phyloP scores from a whole-genome alignment of 2,113 vertebrate genomes.

The Poeciliopsis prolifica region DNA sequence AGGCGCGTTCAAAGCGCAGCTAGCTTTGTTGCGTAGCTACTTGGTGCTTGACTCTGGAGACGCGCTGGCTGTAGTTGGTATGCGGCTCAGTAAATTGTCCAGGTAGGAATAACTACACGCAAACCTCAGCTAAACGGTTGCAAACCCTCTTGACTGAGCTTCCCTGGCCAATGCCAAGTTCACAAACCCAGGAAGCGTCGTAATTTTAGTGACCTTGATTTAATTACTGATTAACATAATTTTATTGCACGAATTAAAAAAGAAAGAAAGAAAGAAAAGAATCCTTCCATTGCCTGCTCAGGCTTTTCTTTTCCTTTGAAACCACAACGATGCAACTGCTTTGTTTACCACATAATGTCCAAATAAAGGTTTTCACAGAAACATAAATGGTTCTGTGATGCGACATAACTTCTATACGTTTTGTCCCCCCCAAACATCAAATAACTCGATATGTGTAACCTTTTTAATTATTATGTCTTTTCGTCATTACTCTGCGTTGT shows the following conservation, averaged over 20 bases:
- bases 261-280: not conserved
- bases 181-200: not conserved
- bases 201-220: not conserved
- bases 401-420: too few species aligned
- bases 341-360: too few species aligned
- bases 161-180: not conserved
- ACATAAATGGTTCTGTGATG: too few species aligned
- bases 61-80: not conserved
- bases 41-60: not conserved
- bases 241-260: not conserved
- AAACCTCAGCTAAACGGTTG: not conserved
- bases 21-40: not conserved
- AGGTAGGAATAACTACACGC: not conserved
- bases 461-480: too few species aligned
- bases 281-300: not conserved
- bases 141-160: not conserved
- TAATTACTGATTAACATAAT: not conserved
- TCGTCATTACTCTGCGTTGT: too few species aligned
- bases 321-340: too few species aligned
- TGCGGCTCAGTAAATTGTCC: not conserved
- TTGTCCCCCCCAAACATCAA: too few species aligned
- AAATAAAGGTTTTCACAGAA: too few species aligned
- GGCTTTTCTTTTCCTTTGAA: not conserved
- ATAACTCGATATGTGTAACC: too few species aligned
- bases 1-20: not conserved